Conservation (phyloP, 2,113 vertebrate genomes). For the Hemiprocne comata region DNA sequence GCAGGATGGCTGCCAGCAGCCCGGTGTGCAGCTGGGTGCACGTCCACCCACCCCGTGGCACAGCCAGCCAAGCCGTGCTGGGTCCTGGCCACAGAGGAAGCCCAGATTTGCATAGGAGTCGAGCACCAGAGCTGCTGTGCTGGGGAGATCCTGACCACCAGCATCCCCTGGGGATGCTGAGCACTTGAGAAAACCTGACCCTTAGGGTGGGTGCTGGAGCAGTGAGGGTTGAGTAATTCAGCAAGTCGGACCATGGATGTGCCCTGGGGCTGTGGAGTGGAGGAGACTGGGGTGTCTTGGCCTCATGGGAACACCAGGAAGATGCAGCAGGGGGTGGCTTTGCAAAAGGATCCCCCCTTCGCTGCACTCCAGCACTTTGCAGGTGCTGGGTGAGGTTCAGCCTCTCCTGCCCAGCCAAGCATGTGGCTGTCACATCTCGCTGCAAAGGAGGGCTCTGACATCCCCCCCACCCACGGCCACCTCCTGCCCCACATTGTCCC, state of each 20-base stretch:
- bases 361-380: rapidly evolving
- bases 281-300: neutral
- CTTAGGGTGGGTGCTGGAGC: neutral
- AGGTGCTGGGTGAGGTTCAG: neutral
- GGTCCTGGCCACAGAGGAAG: neutral
- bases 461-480: neutral
- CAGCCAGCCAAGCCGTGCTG: rapidly evolving
- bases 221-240: neutral
- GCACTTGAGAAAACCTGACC: neutral
- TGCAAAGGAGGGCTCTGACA: neutral
- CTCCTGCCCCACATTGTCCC: neutral
- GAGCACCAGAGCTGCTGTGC: neutral
- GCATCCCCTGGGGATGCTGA: neutral
- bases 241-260: rapidly evolving
- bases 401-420: neutral
- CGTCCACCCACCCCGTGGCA: rapidly evolving
- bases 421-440: neutral
- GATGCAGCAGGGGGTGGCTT: neutral
- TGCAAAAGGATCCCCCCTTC: neutral
- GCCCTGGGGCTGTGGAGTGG: neutral
- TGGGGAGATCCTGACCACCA: neutral
- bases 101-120: neutral
- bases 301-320: rapidly evolving
- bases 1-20: too few relatives aligned
- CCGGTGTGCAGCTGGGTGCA: neutral